A percentile compares a stretch with the other conserved stretches of the same genome.
Conservation (phyloP, 2,797 vertebrate genomes). For the Hydrophis major region DNA sequence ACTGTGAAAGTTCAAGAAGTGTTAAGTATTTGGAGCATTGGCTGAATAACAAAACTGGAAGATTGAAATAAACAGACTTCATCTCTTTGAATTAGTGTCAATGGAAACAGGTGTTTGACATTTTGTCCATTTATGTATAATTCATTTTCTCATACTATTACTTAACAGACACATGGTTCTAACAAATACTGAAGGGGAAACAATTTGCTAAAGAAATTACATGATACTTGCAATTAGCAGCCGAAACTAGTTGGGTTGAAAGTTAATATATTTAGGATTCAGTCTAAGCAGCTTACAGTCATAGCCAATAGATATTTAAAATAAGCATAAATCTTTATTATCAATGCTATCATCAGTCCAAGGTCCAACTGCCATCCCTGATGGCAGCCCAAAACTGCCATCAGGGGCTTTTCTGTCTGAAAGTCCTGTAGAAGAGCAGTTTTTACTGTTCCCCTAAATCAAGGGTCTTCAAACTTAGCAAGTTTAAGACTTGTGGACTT, state of each 20-base stretch:
- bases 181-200: slow-evolving; percentile 2
- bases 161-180: slow-evolving; percentile 29
- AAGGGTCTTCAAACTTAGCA: too few relatives aligned
- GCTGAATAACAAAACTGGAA: slow-evolving; percentile 2
- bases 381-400: background rate
- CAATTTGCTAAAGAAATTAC: background rate
- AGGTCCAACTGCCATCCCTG: background rate
- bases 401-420: background rate
- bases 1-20: background rate
- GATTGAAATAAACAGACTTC: slow-evolving; percentile 3
- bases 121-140: background rate
- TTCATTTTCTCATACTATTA: background rate
- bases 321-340: background rate
- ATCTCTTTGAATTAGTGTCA: slow-evolving; percentile 11
- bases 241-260: background rate
- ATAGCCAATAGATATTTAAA: background rate
- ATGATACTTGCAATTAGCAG: background rate
- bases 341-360: background rate
- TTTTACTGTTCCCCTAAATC: background rate
- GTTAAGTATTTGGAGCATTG: slow-evolving; percentile 6
- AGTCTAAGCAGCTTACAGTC: background rate
- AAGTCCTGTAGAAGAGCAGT: background rate
- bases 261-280: background rate
- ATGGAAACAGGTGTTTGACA: slow-evolving; percentile 3
- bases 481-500: too few relatives aligned